Conservation (phyloP, 1,140 invertebrate species). For the Babylonia areolata region DNA sequence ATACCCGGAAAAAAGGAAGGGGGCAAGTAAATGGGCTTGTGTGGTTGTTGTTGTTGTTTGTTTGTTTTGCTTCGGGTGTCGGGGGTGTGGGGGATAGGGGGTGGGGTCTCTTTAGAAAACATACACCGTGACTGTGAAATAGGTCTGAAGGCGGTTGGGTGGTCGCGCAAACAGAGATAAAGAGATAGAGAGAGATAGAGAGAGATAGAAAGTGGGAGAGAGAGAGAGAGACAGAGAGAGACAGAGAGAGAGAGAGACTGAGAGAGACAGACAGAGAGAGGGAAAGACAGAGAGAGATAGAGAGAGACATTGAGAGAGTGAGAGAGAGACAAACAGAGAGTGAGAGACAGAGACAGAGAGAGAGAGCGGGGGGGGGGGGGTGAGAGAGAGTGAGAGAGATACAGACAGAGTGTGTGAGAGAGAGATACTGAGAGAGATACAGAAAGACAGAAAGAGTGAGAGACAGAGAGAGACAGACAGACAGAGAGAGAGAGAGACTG, state of each 20-base stretch:
- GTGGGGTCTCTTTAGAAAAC: too few relatives aligned
- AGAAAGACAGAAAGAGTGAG: slow-evolving; percentile 1
- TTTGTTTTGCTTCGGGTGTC: too few relatives aligned
- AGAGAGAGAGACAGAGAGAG: background rate
- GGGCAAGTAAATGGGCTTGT: too few relatives aligned
- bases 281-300: background rate
- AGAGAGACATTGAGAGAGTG: background rate
- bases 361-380: background rate
- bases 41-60: too few relatives aligned
- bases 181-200: background rate
- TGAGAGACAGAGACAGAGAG: background rate
- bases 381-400: background rate
- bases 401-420: slow-evolving; percentile 15
- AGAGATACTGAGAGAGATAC: background rate
- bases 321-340: background rate
- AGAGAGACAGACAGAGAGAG: slow-evolving; percentile 11
- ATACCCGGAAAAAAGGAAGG: too few relatives aligned
- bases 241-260: background rate
- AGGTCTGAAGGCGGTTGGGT: too few relatives aligned
- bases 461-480: slow-evolving; percentile 15
- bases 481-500: slow-evolving; percentile 4
- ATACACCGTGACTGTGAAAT: too few relatives aligned
- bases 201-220: background rate
- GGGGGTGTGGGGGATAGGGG: too few relatives aligned
- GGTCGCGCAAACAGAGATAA: background rate